phyloP scores from a whole-genome alignment of 2,797 vertebrate species.

The Adelosebastes latens region DNA sequence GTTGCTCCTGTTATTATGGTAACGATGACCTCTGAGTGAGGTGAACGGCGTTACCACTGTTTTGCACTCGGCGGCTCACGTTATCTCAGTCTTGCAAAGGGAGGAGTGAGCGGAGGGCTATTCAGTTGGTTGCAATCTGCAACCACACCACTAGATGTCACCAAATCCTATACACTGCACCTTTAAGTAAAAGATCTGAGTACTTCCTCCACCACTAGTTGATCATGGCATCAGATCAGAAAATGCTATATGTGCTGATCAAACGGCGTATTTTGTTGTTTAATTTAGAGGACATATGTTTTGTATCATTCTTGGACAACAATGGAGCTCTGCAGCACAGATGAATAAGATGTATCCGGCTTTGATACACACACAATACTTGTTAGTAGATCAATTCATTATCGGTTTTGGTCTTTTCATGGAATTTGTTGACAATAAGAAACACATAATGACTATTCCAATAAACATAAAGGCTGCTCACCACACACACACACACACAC shows the following conservation, averaged over 20 bases:
- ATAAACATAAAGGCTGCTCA: background rate
- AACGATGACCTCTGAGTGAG: too few relatives aligned
- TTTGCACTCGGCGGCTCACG: too few relatives aligned
- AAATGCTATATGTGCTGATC: background rate
- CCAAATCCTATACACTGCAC: too few relatives aligned
- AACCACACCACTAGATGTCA: too few relatives aligned
- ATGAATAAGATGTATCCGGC: background rate
- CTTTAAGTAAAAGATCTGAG: background rate
- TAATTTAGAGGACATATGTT: background rate
- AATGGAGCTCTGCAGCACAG: background rate
- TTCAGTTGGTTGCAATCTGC: too few relatives aligned
- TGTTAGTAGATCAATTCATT: background rate
- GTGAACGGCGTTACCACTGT: too few relatives aligned
- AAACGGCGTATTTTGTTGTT: background rate
- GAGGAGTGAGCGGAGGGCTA: too few relatives aligned
- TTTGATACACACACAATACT: too few relatives aligned
- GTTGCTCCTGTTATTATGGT: too few relatives aligned
- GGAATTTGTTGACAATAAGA: background rate
- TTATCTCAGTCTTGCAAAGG: too few relatives aligned
- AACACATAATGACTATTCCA: background rate
- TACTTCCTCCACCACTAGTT: background rate
- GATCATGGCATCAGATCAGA: background rate
- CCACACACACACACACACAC: constrained; percentile 1
- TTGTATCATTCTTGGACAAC: background rate
- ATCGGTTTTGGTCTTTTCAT: background rate